phyloP scores from a whole-genome alignment of 2,113 vertebrate species.

The Dicrurus megarhynchus region DNA sequence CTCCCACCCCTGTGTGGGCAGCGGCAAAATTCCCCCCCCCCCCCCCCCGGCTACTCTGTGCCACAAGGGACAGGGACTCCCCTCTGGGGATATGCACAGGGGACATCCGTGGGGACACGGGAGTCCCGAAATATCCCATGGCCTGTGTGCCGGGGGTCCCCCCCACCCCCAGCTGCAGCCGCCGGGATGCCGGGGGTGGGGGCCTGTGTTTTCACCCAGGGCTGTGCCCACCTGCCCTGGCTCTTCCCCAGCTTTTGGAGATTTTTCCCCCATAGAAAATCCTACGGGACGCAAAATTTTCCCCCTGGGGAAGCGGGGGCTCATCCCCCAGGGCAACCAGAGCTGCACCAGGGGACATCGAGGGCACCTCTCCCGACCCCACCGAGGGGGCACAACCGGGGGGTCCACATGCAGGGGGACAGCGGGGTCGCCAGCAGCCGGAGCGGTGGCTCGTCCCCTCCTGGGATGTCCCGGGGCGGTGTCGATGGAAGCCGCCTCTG shows the following conservation, averaged over 20 bases:
- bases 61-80: background rate
- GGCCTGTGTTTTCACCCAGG: background rate
- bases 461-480: background rate
- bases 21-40: background rate
- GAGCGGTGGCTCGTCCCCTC: background rate
- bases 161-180: background rate
- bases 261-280: background rate
- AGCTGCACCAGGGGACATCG: fast-evolving
- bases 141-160: fast-evolving
- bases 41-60: fast-evolving
- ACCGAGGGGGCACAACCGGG: background rate
- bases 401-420: background rate
- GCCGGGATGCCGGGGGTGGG: background rate
- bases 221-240: background rate
- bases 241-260: background rate
- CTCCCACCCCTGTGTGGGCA: background rate
- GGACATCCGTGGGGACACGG: background rate
- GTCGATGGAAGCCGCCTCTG: background rate
- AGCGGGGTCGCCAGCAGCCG: background rate
- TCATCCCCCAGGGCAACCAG: background rate
- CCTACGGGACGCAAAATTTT: background rate
- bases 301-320: fast-evolving
- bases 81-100: fast-evolving
- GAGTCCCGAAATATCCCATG: fast-evolving
- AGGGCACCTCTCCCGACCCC: background rate